These are phyloP conservation scores for Ceratina calcarata DNA, from an alignment of 1,140 invertebrate species.

Conservation along the genomic window DNA sequence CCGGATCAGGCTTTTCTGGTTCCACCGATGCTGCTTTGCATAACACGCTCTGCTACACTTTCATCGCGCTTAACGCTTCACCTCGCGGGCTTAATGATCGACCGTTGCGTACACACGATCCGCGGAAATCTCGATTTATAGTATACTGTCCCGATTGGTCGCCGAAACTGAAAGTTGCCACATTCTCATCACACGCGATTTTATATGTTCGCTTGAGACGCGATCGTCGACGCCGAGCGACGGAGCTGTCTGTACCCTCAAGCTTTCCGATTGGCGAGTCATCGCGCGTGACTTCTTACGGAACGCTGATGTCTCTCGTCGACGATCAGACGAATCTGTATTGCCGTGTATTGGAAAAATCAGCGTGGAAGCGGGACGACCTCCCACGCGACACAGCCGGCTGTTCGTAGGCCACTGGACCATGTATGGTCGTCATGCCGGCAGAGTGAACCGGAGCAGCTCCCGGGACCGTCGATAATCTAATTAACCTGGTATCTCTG, in stretches of 20 bases:
- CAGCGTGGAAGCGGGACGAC: slow-evolving; percentile 39
- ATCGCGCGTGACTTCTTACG: too few species aligned
- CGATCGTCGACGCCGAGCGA: too few species aligned
- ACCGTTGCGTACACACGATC: slow-evolving; percentile 25
- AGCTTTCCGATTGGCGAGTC: too few species aligned
- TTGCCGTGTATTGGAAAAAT: slow-evolving; percentile 52
- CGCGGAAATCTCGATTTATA: slow-evolving; percentile 47
- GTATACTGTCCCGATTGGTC: slow-evolving; percentile 1
- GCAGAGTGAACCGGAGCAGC: not conserved
- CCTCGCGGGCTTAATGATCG: slow-evolving; percentile 7
- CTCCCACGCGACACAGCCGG: slow-evolving; percentile 59
- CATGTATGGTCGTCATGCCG: slow-evolving; percentile 58
- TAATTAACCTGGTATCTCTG: slow-evolving; percentile 54
- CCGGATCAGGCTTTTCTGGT: slow-evolving; percentile 46
- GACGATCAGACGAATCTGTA: slow-evolving; percentile 51
- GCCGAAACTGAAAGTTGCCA: slow-evolving; percentile 32
- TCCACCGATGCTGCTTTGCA: slow-evolving; percentile 32
- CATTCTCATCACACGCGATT: not conserved
- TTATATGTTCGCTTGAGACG: too few species aligned
- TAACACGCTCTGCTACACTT: slow-evolving; percentile 51
- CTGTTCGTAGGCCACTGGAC: slow-evolving; percentile 51
- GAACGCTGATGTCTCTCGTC: too few species aligned
- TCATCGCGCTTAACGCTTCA: slow-evolving; percentile 32
- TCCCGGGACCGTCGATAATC: slow-evolving; percentile 49
- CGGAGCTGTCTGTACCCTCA: too few species aligned